Evolutionary conservation across 2,888 invertebrate species (phyloP).

Genomic region (Autographa gamma): DNA sequence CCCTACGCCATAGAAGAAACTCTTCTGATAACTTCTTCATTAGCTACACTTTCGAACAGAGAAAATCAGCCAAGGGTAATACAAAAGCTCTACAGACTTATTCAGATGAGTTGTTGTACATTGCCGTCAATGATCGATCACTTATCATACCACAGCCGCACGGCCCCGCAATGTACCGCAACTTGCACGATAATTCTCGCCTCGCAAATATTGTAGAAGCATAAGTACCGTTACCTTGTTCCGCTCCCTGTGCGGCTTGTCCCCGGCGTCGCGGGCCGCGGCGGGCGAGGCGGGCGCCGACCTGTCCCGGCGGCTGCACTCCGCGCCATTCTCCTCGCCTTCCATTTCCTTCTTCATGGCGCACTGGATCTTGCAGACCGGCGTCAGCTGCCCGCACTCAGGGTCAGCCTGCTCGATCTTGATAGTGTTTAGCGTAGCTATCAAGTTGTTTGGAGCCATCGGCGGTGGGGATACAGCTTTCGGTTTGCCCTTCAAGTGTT

Average conservation of each 20-base stretch:
- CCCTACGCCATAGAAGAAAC: too few species aligned
- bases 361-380: conserved; percentile 56
- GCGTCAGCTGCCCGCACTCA: conserved; percentile 31
- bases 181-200: background rate
- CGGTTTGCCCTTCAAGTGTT: conserved; percentile 5
- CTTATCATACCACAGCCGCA: too few species aligned
- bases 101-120: too few species aligned
- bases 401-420: conserved; percentile 26
- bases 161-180: too few species aligned
- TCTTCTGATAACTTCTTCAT: too few species aligned
- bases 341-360: conserved; percentile 50
- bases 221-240: conserved; percentile 7
- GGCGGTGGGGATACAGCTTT: conserved; percentile 16
- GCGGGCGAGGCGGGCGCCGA: background rate
- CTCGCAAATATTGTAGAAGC: background rate
- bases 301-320: background rate
- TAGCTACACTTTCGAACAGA: too few species aligned
- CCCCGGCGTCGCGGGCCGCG: background rate
- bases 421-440: conserved; percentile 37
- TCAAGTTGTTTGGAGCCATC: conserved; percentile 25
- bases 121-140: background rate
- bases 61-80: too few species aligned
- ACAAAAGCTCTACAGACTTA: too few species aligned
- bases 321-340: background rate
- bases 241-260: background rate